Base-by-base conservation (phyloP, 2,797 vertebrate genomes). In the Gephyroberyx darwinii region DNA sequence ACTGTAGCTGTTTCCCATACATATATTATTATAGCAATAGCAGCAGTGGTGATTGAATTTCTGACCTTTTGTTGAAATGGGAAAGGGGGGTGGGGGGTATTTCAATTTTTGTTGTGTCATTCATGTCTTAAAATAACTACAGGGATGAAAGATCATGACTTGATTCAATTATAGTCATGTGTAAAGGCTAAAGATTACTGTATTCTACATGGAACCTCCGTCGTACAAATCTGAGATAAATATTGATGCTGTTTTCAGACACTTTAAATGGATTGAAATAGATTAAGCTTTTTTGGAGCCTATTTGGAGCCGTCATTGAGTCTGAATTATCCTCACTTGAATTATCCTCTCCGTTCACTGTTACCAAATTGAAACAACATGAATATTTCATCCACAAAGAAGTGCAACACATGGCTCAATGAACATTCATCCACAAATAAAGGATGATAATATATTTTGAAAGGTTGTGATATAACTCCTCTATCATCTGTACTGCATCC, bases 1-100 rank as follows among this genome's bases (percentile, higher is more conserved):
- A 89, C 90, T 88, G 89, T 86, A 83, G 88, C 87, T 89, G 85
- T 90, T 89, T 90, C 93, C 91, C 91, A 91, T 93, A 92, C 90
- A 93, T 93, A 93, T 88, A 91, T 92, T 93, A 93, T 92, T 92
- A 93, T 90, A 88, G 92, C 92, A 92, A 92, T 92, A 90, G 91
- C 88, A 76, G 87, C 80, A 3, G 87, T 90, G 89, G 86, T 93
- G 92, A 94, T 94, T 93, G 94, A 94, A 94, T 93, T 94, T 93
- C 88, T 94, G 94, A 94, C 94, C 94, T 94, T 94, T 94, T 91
- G 91, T 86, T 88, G 92, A 93, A 94, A 94, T 93, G 90, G 91
- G 88, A 90, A 83, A 81, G 75, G 74, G 81, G 65, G 73, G 74
- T 26, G 26, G 78, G 84, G 78, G 76, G 81, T 87, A 92, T 94